phyloP scores from a whole-genome alignment of 2,797 vertebrate genomes.

The Macrochelys suwanniensis region DNA sequence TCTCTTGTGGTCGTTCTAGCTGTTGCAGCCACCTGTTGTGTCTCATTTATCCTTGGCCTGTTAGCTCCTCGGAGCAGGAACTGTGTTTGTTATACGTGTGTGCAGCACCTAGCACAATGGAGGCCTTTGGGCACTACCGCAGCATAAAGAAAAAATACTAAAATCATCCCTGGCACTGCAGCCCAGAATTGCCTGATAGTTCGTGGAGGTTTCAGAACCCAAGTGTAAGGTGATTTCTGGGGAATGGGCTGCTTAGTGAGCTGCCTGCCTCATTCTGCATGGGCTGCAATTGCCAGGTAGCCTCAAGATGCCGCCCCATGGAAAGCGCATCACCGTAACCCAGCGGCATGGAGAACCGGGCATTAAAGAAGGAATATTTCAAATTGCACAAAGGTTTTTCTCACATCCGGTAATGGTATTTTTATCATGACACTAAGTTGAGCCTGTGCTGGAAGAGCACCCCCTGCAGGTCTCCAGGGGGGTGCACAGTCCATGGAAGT shows the following conservation, averaged over 20 bases:
- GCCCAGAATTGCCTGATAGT: not conserved
- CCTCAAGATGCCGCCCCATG: not conserved
- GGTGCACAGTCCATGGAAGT: not conserved
- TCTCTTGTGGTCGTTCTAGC: not conserved
- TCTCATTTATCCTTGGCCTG: not conserved
- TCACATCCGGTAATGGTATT: not conserved
- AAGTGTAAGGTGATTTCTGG: not conserved
- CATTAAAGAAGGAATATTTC: not conserved
- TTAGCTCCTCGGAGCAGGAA: too few species aligned
- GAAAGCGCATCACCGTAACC: rapidly evolving
- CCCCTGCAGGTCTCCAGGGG: not conserved
- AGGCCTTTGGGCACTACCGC: too few species aligned
- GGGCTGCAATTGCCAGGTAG: too few species aligned
- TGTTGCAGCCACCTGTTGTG: not conserved
- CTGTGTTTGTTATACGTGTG: too few species aligned
- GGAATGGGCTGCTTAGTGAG: not conserved
- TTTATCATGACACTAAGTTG: not conserved
- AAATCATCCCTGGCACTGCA: not conserved
- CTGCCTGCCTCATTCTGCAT: not conserved
- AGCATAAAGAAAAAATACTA: not conserved
- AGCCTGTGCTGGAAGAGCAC: not conserved
- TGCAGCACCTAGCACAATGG: too few species aligned
- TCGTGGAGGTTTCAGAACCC: not conserved
- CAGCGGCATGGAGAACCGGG: not conserved
- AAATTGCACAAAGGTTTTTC: not conserved